These are phyloP conservation scores for Oeneis ivallda DNA, from an alignment of 2,888 invertebrate genomes.

Conservation along the genomic window DNA sequence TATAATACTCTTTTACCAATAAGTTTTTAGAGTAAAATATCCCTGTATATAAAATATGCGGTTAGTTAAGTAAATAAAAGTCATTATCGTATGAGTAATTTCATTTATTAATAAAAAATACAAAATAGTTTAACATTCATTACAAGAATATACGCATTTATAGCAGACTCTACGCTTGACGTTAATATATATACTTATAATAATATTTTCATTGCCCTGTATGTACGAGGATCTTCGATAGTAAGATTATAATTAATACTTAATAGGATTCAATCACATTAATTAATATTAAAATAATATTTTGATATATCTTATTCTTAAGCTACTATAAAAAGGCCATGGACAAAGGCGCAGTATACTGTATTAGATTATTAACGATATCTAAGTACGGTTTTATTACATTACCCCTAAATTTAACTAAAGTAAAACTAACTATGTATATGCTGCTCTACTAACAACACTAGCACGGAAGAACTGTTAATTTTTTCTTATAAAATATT, in stretches of 20 bases:
- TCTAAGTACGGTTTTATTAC: too few relatives aligned
- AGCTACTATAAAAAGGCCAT: neutral
- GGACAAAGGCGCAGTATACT: too few relatives aligned
- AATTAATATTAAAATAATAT: neutral
- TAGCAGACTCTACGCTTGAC: too few relatives aligned
- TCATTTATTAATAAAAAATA: constrained; percentile 27
- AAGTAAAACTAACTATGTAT: too few relatives aligned
- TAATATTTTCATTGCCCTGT: neutral
- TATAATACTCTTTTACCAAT: neutral
- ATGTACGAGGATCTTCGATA: neutral
- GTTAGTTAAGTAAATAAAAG: constrained; percentile 16
- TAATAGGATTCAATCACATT: too few relatives aligned
- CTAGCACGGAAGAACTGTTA: too few relatives aligned
- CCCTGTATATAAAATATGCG: neutral
- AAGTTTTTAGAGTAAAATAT: neutral
- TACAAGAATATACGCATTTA: constrained; percentile 4
- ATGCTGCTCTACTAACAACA: too few relatives aligned
- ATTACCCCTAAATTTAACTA: too few relatives aligned
- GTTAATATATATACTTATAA: neutral
- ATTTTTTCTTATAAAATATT: too few relatives aligned
- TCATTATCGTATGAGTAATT: constrained; percentile 14
- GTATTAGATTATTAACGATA: too few relatives aligned
- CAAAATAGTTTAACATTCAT: constrained; percentile 26
- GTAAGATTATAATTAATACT: neutral
- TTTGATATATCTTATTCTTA: neutral